Evolutionary conservation across 2,113 vertebrate species (phyloP).

Genomic region (Dasyurus viverrinus): DNA sequence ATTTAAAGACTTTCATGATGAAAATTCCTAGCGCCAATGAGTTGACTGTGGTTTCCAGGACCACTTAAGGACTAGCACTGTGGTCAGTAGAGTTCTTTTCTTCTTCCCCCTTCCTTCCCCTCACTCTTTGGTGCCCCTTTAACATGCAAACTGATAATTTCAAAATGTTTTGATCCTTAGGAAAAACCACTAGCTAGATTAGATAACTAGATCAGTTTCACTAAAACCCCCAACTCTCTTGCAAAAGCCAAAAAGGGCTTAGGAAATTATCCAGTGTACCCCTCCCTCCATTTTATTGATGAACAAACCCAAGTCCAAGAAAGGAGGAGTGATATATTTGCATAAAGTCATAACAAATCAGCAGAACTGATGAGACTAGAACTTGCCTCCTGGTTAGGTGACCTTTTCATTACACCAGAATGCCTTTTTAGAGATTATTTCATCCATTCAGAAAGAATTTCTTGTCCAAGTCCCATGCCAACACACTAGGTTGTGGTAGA

Average conservation of each 20-base stretch:
- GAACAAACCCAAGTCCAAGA: not conserved
- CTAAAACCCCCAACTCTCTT: not conserved
- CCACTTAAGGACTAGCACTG: not conserved
- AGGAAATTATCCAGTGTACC: not conserved
- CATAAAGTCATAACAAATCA: not conserved
- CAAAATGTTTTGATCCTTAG: not conserved
- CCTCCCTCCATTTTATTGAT: not conserved
- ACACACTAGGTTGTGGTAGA: not conserved
- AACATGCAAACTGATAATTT: not conserved
- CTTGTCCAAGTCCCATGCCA: not conserved
- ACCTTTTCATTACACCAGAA: not conserved
- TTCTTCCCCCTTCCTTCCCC: too few relatives aligned
- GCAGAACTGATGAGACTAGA: not conserved
- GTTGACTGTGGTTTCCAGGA: not conserved
- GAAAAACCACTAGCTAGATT: not conserved
- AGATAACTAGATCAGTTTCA: not conserved
- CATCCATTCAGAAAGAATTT: not conserved
- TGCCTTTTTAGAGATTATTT: not conserved
- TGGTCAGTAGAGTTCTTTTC: not conserved
- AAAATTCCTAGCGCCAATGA: not conserved
- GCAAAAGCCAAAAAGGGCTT: not conserved
- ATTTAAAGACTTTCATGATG: not conserved
- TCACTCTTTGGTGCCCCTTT: too few relatives aligned
- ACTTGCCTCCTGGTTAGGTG: not conserved
- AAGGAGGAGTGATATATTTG: not conserved